Evolutionary conservation across 2,888 invertebrate species (phyloP).

Genomic region (Ophion ventricosus): DNA sequence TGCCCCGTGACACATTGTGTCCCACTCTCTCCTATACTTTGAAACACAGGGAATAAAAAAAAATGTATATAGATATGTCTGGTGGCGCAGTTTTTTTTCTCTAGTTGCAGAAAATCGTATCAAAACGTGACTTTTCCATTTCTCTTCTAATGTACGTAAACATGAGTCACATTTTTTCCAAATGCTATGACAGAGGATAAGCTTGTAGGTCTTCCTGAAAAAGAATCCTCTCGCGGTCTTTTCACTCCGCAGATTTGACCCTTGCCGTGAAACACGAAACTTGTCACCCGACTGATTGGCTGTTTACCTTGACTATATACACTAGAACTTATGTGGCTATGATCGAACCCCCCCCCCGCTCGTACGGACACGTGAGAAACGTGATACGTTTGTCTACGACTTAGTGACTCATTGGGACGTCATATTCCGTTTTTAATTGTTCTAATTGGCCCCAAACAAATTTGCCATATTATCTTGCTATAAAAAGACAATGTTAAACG

Average conservation of each 20-base stretch:
- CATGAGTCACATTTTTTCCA: not conserved
- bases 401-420: not conserved
- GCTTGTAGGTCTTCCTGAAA: slow-evolving; percentile 32
- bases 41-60: not conserved
- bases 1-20: no score
- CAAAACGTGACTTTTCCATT: not conserved
- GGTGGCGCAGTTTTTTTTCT: not conserved
- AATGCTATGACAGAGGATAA: not conserved
- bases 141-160: not conserved
- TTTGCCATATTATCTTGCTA: not conserved
- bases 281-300: slow-evolving; percentile 47
- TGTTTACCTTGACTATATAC: slow-evolving; percentile 49
- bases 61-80: no score
- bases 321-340: slow-evolving; percentile 18
- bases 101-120: not conserved
- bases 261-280: slow-evolving; percentile 52
- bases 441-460: not conserved
- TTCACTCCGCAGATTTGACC: slow-evolving; percentile 37
- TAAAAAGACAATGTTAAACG: no score
- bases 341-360: not conserved
- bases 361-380: not conserved
- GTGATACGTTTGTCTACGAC: slow-evolving; percentile 18
- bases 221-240: slow-evolving; percentile 32
- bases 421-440: not conserved
- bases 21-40: no score